These are phyloP conservation scores for Pammene fasciana DNA, from an alignment of 2,888 invertebrate species.

Conservation along the genomic window DNA sequence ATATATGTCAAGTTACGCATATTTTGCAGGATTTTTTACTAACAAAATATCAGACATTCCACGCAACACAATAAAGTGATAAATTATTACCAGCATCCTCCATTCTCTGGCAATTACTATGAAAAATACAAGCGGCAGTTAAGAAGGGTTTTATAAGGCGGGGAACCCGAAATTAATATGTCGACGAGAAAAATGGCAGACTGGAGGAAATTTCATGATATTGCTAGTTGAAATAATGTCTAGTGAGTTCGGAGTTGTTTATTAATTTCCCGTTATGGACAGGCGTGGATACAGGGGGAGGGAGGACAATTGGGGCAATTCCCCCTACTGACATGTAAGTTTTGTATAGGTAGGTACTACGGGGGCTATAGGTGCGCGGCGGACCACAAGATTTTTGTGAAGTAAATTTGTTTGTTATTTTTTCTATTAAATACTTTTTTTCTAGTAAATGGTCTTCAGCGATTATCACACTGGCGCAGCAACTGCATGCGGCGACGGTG, in stretches of 20 bases:
- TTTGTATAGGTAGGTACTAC: too few relatives aligned
- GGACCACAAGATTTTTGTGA: too few relatives aligned
- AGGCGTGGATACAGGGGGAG: not conserved
- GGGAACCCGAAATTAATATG: conserved; percentile 35
- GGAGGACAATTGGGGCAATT: too few relatives aligned
- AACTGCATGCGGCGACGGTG: too few relatives aligned
- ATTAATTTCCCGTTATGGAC: conserved; percentile 20
- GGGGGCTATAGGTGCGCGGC: too few relatives aligned
- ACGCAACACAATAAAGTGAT: conserved; percentile 27
- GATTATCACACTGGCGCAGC: too few relatives aligned
- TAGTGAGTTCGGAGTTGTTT: conserved; percentile 20
- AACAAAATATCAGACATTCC: not conserved
- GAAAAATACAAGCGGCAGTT: conserved; percentile 39
- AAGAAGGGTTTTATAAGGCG: conserved; percentile 40
- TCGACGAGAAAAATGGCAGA: conserved; percentile 34
- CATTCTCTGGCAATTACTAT: conserved; percentile 38
- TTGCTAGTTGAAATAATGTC: conserved; percentile 36
- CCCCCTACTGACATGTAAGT: too few relatives aligned
- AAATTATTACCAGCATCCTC: conserved; percentile 34
- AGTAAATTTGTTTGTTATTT: too few relatives aligned
- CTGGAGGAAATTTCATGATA: conserved; percentile 14
- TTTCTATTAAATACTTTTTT: too few relatives aligned
- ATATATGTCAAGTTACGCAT: not conserved
- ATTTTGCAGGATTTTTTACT: not conserved
- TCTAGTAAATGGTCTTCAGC: too few relatives aligned